Base-by-base conservation (phyloP, 2,888 invertebrate species). In the Dyspetes luteomarginatus region DNA sequence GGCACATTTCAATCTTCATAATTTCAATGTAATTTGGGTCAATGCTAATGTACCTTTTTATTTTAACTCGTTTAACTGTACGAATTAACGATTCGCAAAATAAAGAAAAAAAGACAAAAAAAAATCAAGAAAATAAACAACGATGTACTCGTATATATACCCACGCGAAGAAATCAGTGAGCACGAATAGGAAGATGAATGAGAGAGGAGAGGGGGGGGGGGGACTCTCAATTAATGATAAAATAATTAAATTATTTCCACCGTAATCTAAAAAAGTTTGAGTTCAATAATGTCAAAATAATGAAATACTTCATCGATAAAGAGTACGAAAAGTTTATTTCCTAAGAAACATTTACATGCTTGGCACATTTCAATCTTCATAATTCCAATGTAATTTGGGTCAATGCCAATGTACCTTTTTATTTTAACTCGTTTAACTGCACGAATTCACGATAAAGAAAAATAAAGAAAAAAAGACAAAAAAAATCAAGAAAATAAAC, bases 151-250 rank as follows among this genome's bases (percentile, higher is more conserved):
- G 22, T 9, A 22, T 12, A 15, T 55, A 24, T n/a, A 69, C 17
- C n/a, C 36, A 79, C 15, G 64, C 58, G 73, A 81, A 73, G 64
- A 77, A 81, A 71, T 78, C 81, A 78, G 72, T 50, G 73, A 64
- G 45, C 72, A 62, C 67, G 76, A 68, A 81, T 76, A 56, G 55
- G 62, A 24, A 60, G 28, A 15, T 15, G 55, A 45, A 43, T 28
- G 9, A 19, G 45, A 9, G 48, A 48, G 48, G 19, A 15, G 52
- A n/a, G 19, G n/a, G 4, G n/a, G n/a, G n/a, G n/a, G n/a, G n/a
- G n/a, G n/a, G n/a, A n/a, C n/a, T n/a, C n/a, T n/a, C n/a, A n/a
- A n/a, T n/a, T n/a, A n/a, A n/a, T n/a, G n/a, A n/a, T n/a, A n/a
- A n/a, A n/a, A n/a, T n/a, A n/a, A n/a, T n/a, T n/a, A n/a, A n/a